Evolutionary conservation across 2,113 vertebrate species (phyloP).

Genomic region (Orcinus orca): DNA sequence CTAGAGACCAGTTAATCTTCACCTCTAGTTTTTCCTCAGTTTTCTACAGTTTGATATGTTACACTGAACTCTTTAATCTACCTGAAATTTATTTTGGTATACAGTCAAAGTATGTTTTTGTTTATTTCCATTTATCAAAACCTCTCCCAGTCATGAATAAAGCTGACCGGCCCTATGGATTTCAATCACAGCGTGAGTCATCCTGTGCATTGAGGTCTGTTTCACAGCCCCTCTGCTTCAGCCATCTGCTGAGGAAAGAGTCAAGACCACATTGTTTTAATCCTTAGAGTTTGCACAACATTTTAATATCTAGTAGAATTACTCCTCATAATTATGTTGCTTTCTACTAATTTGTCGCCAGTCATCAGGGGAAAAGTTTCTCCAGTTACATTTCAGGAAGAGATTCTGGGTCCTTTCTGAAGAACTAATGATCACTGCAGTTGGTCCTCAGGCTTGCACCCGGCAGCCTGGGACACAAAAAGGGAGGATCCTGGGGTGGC

Average conservation of each 20-base stretch:
- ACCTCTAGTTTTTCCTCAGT: not conserved
- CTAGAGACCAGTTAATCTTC: not conserved
- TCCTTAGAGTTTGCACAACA: not conserved
- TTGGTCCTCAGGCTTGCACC: not conserved
- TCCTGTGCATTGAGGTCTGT: not conserved
- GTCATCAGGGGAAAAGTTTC: not conserved
- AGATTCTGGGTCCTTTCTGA: not conserved
- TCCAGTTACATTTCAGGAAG: not conserved
- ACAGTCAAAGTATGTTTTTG: not conserved
- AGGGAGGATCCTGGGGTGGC: no score
- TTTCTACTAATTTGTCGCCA: not conserved
- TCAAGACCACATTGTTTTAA: not conserved
- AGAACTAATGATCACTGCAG: not conserved
- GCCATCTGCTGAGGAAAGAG: not conserved
- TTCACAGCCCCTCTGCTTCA: not conserved
- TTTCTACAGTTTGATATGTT: not conserved
- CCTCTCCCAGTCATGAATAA: not conserved
- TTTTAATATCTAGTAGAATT: not conserved
- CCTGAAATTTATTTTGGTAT: not conserved
- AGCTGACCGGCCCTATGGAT: not conserved
- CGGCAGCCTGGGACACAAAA: not conserved
- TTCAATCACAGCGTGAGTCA: rapidly evolving
- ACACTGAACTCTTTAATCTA: not conserved
- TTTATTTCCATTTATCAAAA: not conserved
- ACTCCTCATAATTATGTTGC: not conserved